Evolutionary conservation across 2,113 vertebrate genomes (phyloP).

Genomic region (Ctenodactylus gundi): DNA sequence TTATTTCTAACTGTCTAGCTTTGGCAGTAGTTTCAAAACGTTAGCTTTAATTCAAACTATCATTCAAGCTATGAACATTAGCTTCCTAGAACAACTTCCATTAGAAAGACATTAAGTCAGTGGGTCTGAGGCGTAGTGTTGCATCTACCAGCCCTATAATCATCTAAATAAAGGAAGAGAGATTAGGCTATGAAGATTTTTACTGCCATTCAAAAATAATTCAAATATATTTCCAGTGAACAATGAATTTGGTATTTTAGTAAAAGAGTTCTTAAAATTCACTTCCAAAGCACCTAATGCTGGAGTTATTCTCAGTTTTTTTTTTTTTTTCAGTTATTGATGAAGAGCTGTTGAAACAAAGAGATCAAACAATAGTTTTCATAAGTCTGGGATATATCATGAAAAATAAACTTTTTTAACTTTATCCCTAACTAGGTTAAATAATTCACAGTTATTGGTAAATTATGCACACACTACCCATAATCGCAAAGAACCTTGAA

Average conservation of each 20-base stretch:
- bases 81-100: not conserved
- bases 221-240: not conserved
- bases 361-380: not conserved
- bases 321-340: not conserved
- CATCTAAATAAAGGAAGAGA: not conserved
- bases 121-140: too few relatives aligned
- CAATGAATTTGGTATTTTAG: constrained; percentile 18
- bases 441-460: not conserved
- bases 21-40: constrained; percentile 5
- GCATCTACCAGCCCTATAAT: too few relatives aligned
- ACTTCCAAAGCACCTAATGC: not conserved
- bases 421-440: not conserved
- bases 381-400: constrained; percentile 3
- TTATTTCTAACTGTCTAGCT: not conserved
- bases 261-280: not conserved
- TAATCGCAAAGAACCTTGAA: not conserved
- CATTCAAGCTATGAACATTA: not conserved
- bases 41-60: constrained; percentile 22
- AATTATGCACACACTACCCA: not conserved
- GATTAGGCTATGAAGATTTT: not conserved
- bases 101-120: not conserved
- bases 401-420: not conserved
- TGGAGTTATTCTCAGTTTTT: not conserved
- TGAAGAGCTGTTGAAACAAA: not conserved
- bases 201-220: constrained; percentile 36